phyloP scores from a whole-genome alignment of 2,888 invertebrate genomes.

The Ophonus ardosiacus region DNA sequence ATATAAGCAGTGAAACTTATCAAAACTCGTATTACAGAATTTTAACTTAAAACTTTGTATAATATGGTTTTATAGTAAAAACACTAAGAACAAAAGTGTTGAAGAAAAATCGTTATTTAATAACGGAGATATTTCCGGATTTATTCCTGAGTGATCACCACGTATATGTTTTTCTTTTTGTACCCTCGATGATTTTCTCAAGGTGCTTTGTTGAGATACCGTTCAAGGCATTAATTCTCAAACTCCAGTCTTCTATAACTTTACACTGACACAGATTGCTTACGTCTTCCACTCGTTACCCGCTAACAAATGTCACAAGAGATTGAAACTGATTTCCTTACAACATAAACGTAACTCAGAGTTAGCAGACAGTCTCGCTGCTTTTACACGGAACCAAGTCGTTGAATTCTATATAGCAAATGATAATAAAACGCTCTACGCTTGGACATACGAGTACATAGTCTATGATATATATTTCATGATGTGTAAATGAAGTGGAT shows the following conservation, averaged over 20 bases:
- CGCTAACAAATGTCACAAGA: neutral
- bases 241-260: neutral
- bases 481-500: neutral
- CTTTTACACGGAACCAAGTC: neutral
- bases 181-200: too few relatives aligned
- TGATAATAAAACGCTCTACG: neutral
- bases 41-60: too few relatives aligned
- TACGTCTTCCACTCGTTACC: neutral
- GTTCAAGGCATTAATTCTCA: neutral
- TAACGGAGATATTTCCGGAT: too few relatives aligned
- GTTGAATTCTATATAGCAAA: neutral
- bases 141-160: too few relatives aligned
- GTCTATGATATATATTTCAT: neutral
- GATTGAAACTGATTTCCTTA: constrained; percentile 7
- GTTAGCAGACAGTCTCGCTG: neutral
- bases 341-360: constrained; percentile 19
- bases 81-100: too few relatives aligned
- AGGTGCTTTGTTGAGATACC: neutral
- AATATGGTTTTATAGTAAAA: too few relatives aligned
- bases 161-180: too few relatives aligned
- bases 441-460: neutral
- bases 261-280: neutral
- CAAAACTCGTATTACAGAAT: too few relatives aligned
- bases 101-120: too few relatives aligned
- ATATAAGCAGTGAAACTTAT: too few relatives aligned